These are phyloP conservation scores for Operophtera brumata DNA, from an alignment of 2,888 invertebrate genomes.

Conservation along the genomic window DNA sequence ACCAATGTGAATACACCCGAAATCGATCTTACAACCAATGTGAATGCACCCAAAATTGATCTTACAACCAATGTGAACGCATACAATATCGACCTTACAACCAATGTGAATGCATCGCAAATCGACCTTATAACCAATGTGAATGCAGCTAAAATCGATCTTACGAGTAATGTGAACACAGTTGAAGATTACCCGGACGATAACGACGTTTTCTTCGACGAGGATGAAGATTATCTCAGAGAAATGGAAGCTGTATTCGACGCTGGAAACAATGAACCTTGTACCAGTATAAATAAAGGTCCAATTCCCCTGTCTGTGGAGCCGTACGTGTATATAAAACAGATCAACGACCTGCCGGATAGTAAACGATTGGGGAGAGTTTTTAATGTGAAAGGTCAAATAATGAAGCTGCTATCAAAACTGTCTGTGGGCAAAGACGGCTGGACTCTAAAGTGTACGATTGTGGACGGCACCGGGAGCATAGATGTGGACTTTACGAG, in stretches of 20 bases:
- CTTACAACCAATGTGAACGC: constrained; percentile 29
- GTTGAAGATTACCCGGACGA: constrained; percentile 58
- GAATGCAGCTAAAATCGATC: constrained; percentile 42
- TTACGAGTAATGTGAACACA: constrained; percentile 30
- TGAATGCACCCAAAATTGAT: constrained; percentile 23
- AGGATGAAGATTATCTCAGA: constrained; percentile 64
- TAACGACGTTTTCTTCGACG: constrained; percentile 50
- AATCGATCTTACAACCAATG: neutral
- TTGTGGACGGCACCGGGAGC: constrained; percentile 80
- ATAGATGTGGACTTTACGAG: constrained; percentile 80
- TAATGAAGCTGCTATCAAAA: constrained; percentile 77
- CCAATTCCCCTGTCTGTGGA: constrained; percentile 46
- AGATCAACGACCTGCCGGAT: constrained; percentile 59
- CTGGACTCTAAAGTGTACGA: constrained; percentile 80
- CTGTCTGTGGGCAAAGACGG: constrained; percentile 73
- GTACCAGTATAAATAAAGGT: constrained; percentile 23
- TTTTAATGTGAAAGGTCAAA: constrained; percentile 80
- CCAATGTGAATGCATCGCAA: constrained; percentile 33
- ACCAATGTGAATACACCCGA: constrained; percentile 25
- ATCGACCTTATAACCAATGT: constrained; percentile 6
- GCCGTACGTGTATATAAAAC: constrained; percentile 72
- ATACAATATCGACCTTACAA: constrained; percentile 37
- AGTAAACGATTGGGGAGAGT: constrained; percentile 59
- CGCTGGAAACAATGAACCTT: constrained; percentile 31
- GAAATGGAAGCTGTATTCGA: constrained; percentile 61